Base-by-base conservation (phyloP, 2,113 vertebrate species). In the Tenrec ecaudatus region DNA sequence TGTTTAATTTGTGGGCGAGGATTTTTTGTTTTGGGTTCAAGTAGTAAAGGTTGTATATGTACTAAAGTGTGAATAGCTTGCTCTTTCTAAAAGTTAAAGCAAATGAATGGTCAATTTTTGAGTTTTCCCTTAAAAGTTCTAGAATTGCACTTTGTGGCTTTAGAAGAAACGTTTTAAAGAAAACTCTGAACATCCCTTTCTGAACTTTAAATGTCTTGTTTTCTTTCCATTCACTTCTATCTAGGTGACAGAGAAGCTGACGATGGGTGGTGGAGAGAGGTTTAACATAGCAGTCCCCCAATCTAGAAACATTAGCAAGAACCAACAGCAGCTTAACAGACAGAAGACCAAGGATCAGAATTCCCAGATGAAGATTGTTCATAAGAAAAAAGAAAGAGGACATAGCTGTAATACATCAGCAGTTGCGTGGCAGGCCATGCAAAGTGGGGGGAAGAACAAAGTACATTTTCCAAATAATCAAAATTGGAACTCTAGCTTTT, bases 181-280 rank as follows among this genome's bases (percentile, higher is more conserved):
- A 71, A 71, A 53, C 6, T 58, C 29, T 68, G 3, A 82, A 66
- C 25, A 80, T 62, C 62, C 57, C 25, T 79, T 82, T 80, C 3
- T 78, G 77, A 14, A 36, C 29, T 58, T 94, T 2, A 9, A 76
- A 0, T 57, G 12, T 96, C 77, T 89, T 82, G 12, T 82, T 85
- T 90, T 88, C 25, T 40, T 23, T 92, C 85, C 22, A 17, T 81
- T 43, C 62, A n/a, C n/a, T n/a, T n/a, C n/a, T n/a, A n/a, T n/a
- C 2, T 83, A 99, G 99, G 99, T 99, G 99, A 99, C 99, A 99
- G 98, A 97, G 97, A 98, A 97, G 96, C 97, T 97, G 97, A 99
- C 98, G 96, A 99, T 99, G 99, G 99, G 99, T 93, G 99, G 99
- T 95, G 99, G 99, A 97, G 99, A 99, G 97, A 98, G 99, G 94